Conservation (phyloP, 92 coral and sea anemone species). For the Chrysogorgia sp. region DNA sequence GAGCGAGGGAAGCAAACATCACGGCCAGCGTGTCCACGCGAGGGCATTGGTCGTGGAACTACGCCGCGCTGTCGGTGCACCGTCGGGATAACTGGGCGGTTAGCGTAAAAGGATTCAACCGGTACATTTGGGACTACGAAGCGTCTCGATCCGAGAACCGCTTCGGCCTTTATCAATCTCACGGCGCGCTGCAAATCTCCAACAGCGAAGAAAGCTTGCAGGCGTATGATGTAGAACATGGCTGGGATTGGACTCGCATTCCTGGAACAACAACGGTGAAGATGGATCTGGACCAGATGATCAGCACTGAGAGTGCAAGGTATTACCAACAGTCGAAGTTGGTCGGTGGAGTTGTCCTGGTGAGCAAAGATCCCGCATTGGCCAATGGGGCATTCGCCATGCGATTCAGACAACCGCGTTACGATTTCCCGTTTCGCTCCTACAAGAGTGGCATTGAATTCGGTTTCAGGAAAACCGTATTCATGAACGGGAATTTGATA, state of each 20-base stretch:
- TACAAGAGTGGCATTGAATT: constrained; percentile 30
- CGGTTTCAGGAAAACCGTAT: constrained; percentile 67
- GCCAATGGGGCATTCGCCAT: constrained; percentile 73
- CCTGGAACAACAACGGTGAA: constrained; percentile 73
- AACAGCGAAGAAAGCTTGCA: constrained; percentile 63
- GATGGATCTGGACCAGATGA: constrained; percentile 25
- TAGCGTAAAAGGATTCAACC: constrained; percentile 67
- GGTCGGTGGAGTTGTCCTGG: constrained; percentile 62
- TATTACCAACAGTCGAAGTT: constrained; percentile 54
- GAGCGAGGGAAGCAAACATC: constrained; percentile 8
- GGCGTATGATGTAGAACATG: constrained; percentile 61
- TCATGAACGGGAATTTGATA: constrained; percentile 62
- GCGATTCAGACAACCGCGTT: constrained; percentile 64
- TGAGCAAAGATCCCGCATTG: constrained; percentile 43
- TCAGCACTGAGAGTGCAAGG: background rate
- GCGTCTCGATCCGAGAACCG: constrained; percentile 41
- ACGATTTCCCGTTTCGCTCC: constrained; percentile 1
- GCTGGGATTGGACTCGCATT: constrained; percentile 79
- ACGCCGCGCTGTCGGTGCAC: constrained; percentile 65
- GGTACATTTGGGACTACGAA: constrained; percentile 70
- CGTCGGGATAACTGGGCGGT: constrained; percentile 76
- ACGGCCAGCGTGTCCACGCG: constrained; percentile 35
- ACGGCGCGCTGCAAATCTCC: constrained; percentile 73
- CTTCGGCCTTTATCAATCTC: constrained; percentile 62
- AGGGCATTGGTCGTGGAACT: constrained; percentile 74